Conservation (phyloP, 1,140 invertebrate genomes). For the Ylistrum balloti region DNA sequence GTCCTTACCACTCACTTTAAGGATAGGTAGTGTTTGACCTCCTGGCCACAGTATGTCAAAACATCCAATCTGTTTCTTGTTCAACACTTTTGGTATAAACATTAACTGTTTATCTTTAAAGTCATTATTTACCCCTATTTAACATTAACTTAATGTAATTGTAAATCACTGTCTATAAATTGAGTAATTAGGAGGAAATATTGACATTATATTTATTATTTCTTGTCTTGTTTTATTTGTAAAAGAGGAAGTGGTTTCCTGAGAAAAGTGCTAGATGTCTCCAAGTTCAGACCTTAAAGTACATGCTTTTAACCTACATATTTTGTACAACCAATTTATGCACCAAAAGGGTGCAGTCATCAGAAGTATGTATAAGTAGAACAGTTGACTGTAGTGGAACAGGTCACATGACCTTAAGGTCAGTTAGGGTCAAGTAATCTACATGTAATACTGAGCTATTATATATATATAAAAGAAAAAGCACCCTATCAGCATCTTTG, state of each 20-base stretch:
- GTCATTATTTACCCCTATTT: too few species aligned
- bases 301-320: not conserved
- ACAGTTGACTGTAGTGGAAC: not conserved
- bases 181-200: too few species aligned
- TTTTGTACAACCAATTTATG: not conserved
- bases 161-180: too few species aligned
- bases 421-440: not conserved
- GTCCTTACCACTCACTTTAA: too few species aligned
- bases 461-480: not conserved
- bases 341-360: too few species aligned
- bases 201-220: too few species aligned
- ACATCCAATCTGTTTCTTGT: not conserved
- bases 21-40: not conserved
- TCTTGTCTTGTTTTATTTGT: too few species aligned
- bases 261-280: not conserved
- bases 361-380: too few species aligned
- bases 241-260: too few species aligned
- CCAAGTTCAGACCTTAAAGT: not conserved
- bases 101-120: too few species aligned
- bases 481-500: not conserved
- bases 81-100: too few species aligned
- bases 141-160: too few species aligned
- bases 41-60: not conserved
- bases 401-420: not conserved
- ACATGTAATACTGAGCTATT: not conserved